These are phyloP conservation scores for Brenthis ino DNA, from an alignment of 2,888 invertebrate genomes.

Conservation along the genomic window DNA sequence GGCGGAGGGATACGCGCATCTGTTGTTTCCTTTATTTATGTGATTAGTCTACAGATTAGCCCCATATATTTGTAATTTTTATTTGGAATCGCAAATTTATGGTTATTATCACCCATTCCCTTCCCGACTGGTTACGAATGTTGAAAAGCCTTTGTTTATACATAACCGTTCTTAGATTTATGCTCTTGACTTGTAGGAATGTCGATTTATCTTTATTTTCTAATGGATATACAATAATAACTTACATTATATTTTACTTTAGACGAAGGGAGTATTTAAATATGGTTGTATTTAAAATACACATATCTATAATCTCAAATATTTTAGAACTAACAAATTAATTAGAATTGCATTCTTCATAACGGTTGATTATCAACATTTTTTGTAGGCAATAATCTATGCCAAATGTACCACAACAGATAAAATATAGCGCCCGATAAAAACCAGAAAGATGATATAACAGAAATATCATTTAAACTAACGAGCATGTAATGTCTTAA, in stretches of 20 bases:
- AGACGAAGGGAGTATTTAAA: neutral
- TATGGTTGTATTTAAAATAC: neutral
- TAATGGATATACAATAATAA: constrained; percentile 15
- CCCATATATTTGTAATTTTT: constrained; percentile 61
- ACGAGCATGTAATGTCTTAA: constrained; percentile 61
- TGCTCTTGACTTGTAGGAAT: constrained; percentile 21
- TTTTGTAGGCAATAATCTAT: neutral
- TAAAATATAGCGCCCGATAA: constrained; percentile 11
- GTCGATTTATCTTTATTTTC: constrained; percentile 15
- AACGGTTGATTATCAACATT: constrained; percentile 2
- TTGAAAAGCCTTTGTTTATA: constrained; percentile 27
- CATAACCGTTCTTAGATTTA: constrained; percentile 32
- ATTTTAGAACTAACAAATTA: neutral
- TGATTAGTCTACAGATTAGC: constrained; percentile 68
- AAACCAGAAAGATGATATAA: constrained; percentile 17
- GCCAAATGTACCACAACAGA: neutral
- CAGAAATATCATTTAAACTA: constrained; percentile 60
- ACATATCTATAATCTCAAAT: neutral
- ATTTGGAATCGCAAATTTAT: constrained; percentile 75
- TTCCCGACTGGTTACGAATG: constrained; percentile 45
- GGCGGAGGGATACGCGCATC: constrained; percentile 61
- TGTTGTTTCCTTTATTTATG: constrained; percentile 76
- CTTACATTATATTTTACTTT: neutral
- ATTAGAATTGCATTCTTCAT: neutral
- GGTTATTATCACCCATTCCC: constrained; percentile 59